Evolutionary conservation across 2,888 invertebrate species (phyloP).

Genomic region (Lagria hirta): DNA sequence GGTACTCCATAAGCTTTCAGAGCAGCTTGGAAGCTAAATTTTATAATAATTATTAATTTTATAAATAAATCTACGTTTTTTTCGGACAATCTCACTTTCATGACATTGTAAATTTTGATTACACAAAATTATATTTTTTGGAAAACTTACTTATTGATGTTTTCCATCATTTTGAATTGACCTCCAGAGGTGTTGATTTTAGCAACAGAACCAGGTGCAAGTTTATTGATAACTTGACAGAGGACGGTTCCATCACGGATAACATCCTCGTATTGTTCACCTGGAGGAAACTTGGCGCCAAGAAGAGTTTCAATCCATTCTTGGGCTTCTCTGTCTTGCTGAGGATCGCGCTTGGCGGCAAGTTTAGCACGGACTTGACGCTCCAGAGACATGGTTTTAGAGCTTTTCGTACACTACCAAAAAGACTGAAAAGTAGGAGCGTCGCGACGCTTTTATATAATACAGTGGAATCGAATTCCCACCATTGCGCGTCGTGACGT

Average conservation of each 20-base stretch:
- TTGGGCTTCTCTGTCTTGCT: constrained; percentile 85
- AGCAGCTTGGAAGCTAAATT: constrained; percentile 79
- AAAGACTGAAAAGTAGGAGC: constrained; percentile 22
- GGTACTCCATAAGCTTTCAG: constrained; percentile 85
- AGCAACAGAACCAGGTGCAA: constrained; percentile 81
- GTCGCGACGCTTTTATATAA: constrained; percentile 51
- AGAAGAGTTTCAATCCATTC: constrained; percentile 89
- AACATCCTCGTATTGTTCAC: constrained; percentile 82
- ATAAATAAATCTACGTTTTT: no score
- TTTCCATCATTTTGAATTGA: constrained; percentile 99
- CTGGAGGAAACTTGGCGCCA: constrained; percentile 84
- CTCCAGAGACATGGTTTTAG: constrained; percentile 78
- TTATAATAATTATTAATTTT: background rate
- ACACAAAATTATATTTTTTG: constrained; percentile 1
- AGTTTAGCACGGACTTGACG: constrained; percentile 90
- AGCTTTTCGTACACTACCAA: constrained; percentile 36
- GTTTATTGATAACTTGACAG: constrained; percentile 92
- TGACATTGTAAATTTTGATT: background rate
- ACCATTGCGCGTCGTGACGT: constrained; percentile 30
- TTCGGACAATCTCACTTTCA: no score
- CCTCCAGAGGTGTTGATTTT: constrained; percentile 94
- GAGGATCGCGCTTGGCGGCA: constrained; percentile 78
- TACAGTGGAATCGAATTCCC: constrained; percentile 20
- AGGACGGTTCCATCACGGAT: constrained; percentile 90
- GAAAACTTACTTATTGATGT: constrained; percentile 85